phyloP scores from a whole-genome alignment of 2,797 vertebrate species.

The Anguilla obscura region DNA sequence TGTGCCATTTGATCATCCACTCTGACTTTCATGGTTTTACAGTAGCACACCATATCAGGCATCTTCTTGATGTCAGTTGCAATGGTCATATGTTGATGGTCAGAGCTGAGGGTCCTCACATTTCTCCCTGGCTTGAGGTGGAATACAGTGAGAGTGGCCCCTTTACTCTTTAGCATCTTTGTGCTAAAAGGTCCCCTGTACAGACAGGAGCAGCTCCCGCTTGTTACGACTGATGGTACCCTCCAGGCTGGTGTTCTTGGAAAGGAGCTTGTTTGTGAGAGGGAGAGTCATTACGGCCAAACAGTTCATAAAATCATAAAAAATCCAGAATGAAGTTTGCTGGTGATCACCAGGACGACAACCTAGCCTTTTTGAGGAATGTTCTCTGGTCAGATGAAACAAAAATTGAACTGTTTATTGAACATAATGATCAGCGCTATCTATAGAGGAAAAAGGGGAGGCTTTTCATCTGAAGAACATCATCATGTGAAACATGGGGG shows the following conservation, averaged over 20 bases:
- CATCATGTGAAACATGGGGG: too few relatives aligned
- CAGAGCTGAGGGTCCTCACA: too few relatives aligned
- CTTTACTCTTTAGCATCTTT: background rate
- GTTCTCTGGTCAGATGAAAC: too few relatives aligned
- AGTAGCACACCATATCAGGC: background rate
- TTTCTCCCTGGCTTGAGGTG: background rate
- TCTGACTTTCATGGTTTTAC: background rate
- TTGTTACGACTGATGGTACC: too few relatives aligned
- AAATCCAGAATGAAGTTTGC: background rate
- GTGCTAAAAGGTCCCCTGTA: background rate
- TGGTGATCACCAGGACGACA: too few relatives aligned
- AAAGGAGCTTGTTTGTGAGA: background rate
- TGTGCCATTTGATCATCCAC: conserved; percentile 18
- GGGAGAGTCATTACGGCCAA: too few relatives aligned
- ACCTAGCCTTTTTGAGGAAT: too few relatives aligned
- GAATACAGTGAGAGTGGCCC: background rate
- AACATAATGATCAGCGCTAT: too few relatives aligned
- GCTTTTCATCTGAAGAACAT: too few relatives aligned
- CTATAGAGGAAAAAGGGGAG: too few relatives aligned
- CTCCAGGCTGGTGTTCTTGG: background rate
- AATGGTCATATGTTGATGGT: background rate
- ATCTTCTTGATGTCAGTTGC: background rate
- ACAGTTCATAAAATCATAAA: background rate
- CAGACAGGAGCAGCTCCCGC: too few relatives aligned
- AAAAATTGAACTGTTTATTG: too few relatives aligned